phyloP scores from a whole-genome alignment of 64 coral and sea anemone genomes.

The Hydrozoanthus tunicans region DNA sequence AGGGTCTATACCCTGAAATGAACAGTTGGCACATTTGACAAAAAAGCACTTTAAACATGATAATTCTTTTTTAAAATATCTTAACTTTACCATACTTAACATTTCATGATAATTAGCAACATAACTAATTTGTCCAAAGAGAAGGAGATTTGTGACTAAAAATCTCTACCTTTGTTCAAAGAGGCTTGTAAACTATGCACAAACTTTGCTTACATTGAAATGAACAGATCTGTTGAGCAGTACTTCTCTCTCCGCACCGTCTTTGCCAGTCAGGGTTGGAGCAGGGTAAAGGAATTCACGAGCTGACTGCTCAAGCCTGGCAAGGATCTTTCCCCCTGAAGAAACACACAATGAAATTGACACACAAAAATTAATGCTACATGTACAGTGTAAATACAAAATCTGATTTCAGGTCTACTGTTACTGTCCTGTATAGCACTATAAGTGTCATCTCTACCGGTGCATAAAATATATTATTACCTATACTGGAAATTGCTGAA shows the following conservation, averaged over 20 bases:
- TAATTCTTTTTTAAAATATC: no score
- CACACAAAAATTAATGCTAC: background rate
- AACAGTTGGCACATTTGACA: background rate
- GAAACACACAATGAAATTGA: background rate
- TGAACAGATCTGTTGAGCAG: conserved; percentile 86
- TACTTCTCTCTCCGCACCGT: conserved; percentile 87
- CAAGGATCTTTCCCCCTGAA: conserved; percentile 91
- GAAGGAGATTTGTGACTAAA: no score
- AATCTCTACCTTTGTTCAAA: background rate
- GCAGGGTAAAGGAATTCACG: conserved; percentile 94
- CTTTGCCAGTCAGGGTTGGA: conserved; percentile 91
- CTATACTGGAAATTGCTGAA: no score
- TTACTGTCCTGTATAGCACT: no score
- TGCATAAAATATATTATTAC: no score
- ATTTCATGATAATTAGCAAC: no score
- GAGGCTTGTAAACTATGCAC: background rate
- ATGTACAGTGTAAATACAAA: background rate
- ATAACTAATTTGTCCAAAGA: no score
- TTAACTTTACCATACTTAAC: no score
- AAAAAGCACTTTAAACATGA: no score
- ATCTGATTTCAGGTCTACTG: no score
- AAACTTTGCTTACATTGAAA: conserved; percentile 71
- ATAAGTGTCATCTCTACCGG: no score
- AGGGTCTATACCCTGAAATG: conserved; percentile 87
- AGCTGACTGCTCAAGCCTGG: conserved; percentile 77